Conservation (phyloP, 2,113 vertebrate species). For the Ctenodactylus gundi region DNA sequence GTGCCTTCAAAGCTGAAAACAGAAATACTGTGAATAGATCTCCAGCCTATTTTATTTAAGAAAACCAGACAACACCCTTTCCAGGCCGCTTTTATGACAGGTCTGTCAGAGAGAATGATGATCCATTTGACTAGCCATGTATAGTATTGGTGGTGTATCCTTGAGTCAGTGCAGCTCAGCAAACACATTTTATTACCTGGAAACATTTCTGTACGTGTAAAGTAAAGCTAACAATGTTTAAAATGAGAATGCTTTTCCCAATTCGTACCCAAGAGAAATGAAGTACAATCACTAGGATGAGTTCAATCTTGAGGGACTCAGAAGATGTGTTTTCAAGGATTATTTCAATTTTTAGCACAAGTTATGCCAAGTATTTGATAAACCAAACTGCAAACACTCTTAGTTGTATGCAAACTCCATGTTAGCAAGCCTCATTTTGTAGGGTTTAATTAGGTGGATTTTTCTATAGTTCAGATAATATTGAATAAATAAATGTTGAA, state of each 20-base stretch:
- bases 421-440: not conserved
- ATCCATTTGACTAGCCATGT: conserved; percentile 34
- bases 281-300: not conserved
- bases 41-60: not conserved
- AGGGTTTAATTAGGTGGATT: not conserved
- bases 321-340: not conserved
- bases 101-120: conserved; percentile 3
- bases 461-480: not conserved
- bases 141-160: not conserved
- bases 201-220: conserved; percentile 13
- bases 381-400: not conserved
- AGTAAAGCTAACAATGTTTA: conserved; percentile 27
- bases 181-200: conserved; percentile 47
- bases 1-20: not conserved
- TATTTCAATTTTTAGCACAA: not conserved
- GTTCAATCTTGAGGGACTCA: not conserved
- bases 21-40: not conserved
- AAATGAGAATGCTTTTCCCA: not conserved
- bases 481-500: not conserved
- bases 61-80: not conserved
- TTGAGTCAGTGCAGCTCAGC: conserved; percentile 5
- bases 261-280: not conserved
- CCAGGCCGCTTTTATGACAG: conserved; percentile 22
- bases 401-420: not conserved
- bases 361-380: not conserved